Percentiles rank a stretch among this genome's conserved stretches.
Evolutionary conservation across 2,888 invertebrate genomes (phyloP).

Genomic region (Archips xylosteana): DNA sequence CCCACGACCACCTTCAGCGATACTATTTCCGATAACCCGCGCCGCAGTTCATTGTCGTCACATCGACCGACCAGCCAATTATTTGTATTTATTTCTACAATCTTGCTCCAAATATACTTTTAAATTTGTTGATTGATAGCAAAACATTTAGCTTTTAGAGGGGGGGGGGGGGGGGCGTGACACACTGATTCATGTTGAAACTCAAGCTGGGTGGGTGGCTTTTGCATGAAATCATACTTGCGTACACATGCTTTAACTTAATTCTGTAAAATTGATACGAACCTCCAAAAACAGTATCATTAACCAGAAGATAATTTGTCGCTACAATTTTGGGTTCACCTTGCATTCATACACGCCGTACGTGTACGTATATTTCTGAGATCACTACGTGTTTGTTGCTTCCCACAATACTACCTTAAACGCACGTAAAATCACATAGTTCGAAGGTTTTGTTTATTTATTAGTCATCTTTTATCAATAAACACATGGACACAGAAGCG

Average conservation of each 20-base stretch:
- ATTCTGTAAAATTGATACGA: background rate
- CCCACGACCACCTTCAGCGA: conserved; percentile 54
- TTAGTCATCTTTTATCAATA: conserved; percentile 15
- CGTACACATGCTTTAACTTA: conserved; percentile 7
- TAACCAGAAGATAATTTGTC: background rate
- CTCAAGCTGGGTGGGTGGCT: too few species aligned
- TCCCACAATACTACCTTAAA: conserved; percentile 27
- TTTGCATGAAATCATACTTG: too few species aligned
- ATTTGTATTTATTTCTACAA: conserved; percentile 24
- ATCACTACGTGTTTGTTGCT: conserved; percentile 30
- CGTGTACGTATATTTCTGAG: conserved; percentile 27
- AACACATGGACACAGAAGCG: conserved; percentile 1
- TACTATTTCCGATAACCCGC: conserved; percentile 59
- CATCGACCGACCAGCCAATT: conserved; percentile 16
- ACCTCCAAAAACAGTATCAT: conserved; percentile 20
- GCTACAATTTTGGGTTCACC: conserved; percentile 21
- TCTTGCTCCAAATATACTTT: conserved; percentile 18
- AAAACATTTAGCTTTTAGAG: background rate
- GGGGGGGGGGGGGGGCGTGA: too few species aligned
- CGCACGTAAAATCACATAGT: conserved; percentile 5
- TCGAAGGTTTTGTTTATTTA: conserved; percentile 14
- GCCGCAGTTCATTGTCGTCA: conserved; percentile 66
- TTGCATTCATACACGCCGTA: conserved; percentile 35
- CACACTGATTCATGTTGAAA: too few species aligned
- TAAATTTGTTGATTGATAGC: background rate